Percentiles rank a stretch among this genome's conserved stretches.
These are phyloP conservation scores for Clunio marinus DNA, from an alignment of 2,888 invertebrate species.

Conservation along the genomic window DNA sequence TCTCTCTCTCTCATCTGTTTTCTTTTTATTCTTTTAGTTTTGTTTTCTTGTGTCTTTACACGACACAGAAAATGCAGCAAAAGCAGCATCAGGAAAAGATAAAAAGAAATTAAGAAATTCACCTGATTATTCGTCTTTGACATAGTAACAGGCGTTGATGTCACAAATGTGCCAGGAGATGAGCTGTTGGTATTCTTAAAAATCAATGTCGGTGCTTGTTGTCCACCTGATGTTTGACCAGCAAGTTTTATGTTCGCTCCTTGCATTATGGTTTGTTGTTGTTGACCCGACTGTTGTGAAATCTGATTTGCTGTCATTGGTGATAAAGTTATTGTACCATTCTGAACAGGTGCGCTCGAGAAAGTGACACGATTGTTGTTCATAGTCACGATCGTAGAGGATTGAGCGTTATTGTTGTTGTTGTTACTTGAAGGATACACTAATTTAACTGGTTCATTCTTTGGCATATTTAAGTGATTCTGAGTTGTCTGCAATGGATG, in stretches of 20 bases:
- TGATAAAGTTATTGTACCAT: conserved; percentile 65
- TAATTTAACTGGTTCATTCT: conserved; percentile 56
- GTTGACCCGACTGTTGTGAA: conserved; percentile 43
- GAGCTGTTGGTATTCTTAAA: conserved; percentile 63
- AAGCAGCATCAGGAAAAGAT: no score
- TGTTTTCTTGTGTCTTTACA: no score
- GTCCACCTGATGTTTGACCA: conserved; percentile 48
- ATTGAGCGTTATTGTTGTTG: conserved; percentile 39
- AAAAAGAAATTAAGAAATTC: no score
- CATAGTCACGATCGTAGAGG: conserved; percentile 47
- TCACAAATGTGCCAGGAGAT: conserved; percentile 52
- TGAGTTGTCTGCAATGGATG: conserved; percentile 41
- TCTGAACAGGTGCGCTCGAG: conserved; percentile 61
- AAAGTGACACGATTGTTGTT: conserved; percentile 60
- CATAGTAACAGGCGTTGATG: conserved; percentile 60
- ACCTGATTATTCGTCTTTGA: conserved; percentile 56
- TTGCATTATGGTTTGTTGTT: conserved; percentile 41
- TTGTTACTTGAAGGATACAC: conserved; percentile 51
- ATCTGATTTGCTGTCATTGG: conserved; percentile 47
- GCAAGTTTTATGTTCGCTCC: conserved; percentile 45
- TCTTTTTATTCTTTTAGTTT: no score
- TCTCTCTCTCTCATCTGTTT: neutral
- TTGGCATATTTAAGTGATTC: conserved; percentile 47
- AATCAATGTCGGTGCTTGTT: conserved; percentile 51
- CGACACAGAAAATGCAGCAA: no score